Evolutionary conservation across 2,888 invertebrate genomes (phyloP).

Genomic region (Bimastos eiseni): DNA sequence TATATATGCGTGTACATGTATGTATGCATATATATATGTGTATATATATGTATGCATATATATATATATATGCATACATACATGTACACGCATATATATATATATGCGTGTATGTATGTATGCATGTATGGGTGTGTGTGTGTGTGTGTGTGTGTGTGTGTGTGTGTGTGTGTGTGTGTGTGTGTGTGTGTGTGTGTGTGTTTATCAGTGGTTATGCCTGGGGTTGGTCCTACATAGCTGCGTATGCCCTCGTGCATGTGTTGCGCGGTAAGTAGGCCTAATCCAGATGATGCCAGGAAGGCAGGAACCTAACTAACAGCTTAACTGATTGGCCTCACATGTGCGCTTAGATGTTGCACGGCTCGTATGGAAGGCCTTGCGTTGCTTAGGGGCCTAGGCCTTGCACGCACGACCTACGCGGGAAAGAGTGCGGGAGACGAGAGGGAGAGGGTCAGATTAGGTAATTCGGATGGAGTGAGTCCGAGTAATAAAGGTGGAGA

Average conservation of each 20-base stretch:
- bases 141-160: neutral
- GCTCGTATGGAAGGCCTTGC: neutral
- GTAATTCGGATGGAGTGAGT: neutral
- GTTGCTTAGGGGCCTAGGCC: neutral
- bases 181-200: slow-evolving; percentile 7
- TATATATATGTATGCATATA: neutral
- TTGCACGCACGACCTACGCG: neutral
- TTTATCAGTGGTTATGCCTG: neutral
- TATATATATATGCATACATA: too few species aligned
- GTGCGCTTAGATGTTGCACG: neutral
- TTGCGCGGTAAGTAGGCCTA: neutral
- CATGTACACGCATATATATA: neutral
- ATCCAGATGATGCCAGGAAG: too few species aligned
- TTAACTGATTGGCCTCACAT: neutral
- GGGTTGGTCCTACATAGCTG: neutral
- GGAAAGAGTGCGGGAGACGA: neutral
- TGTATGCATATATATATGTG: neutral
- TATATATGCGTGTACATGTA: neutral
- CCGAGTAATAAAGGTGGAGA: neutral
- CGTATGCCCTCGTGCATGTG: neutral
- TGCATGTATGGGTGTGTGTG: neutral
- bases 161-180: slow-evolving; percentile 7
- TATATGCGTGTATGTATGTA: too few species aligned
- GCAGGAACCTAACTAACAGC: neutral
- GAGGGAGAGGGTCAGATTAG: neutral